Conservation (phyloP, 1,140 invertebrate species). For the Papilio aristodemus region DNA sequence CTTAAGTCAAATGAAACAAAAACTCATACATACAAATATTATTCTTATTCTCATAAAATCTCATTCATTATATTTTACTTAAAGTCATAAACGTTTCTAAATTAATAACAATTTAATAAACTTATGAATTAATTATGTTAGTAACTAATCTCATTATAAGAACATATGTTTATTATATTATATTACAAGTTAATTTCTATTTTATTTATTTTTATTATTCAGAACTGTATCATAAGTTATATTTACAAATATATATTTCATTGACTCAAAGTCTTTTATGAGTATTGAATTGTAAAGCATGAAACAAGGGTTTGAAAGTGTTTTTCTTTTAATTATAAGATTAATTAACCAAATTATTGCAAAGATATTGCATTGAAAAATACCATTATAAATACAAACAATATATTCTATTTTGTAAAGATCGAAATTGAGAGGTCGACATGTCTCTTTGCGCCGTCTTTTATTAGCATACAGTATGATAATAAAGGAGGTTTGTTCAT, state of each 20-base stretch:
- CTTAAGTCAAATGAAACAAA: slow-evolving; percentile 37
- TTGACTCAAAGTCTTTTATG: slow-evolving; percentile 43
- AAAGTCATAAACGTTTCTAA: too few species aligned
- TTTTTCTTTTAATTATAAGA: too few species aligned
- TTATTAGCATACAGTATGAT: slow-evolving; percentile 14
- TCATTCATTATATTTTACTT: slow-evolving; percentile 10
- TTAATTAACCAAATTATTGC: neutral
- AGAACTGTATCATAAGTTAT: slow-evolving; percentile 48
- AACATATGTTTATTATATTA: slow-evolving; percentile 22
- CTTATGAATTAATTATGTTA: slow-evolving; percentile 11
- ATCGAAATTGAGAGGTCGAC: slow-evolving; percentile 16
- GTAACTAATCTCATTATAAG: slow-evolving; percentile 27
- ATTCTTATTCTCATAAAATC: slow-evolving; percentile 20
- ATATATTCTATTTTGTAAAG: neutral
- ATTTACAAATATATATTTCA: slow-evolving; percentile 55
- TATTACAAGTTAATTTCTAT: slow-evolving; percentile 33
- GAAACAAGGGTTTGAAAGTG: too few species aligned
- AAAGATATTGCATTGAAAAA: slow-evolving; percentile 10
- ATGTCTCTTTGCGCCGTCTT: slow-evolving; percentile 19
- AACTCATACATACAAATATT: slow-evolving; percentile 31
- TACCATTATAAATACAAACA: too few species aligned
- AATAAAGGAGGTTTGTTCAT: slow-evolving; percentile 25
- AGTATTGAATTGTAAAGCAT: slow-evolving; percentile 48
- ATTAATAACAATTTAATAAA: slow-evolving; percentile 17
- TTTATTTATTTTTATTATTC: slow-evolving; percentile 37